Base-by-base conservation (phyloP, 2,888 invertebrate species). In the Mimachlamys varia region DNA sequence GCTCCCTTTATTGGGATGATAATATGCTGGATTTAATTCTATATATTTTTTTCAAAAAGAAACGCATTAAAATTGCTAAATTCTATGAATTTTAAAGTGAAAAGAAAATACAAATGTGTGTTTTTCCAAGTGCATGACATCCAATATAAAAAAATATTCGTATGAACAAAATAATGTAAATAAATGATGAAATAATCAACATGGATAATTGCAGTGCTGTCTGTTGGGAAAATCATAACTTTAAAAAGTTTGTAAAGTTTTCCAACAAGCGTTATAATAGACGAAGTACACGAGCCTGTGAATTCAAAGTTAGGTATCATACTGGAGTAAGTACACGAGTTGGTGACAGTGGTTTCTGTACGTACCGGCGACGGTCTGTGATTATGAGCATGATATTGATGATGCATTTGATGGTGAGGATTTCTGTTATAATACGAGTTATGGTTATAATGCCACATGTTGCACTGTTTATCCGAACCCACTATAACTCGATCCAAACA, bases 371-470 rank as follows among this genome's bases (percentile, higher is more conserved):
- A 76, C 33, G 76, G 76, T 33, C 76, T 76, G 22, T 76, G 76
- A 33, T 76, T 76, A 15, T 76, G 76, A 76, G 76, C 76, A 76
- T 76, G 76, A 76, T 76, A 76, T 76, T 27, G 76, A 76, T 76
- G 76, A 76, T 76, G 76, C 76, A 76, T 76, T 76, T 76, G 76
- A 76, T 76, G 76, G 33, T 76, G 76, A 12, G 76, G 33, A 15
- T 76, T 76, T 76, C 76, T 27, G 76, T 76, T 76, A 27, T 76
- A 76, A 33, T 76, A 76, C 27, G 76, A 76, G 13, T 76, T 76
- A 76, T 76, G 76, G 17, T 76, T 76, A 76, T 76, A 76, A 76
- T 76, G 76, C 76, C 76, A 76, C 76, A 76, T 76, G 76, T 76
- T 76, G 76, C 76, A 58, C 22, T 19, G n/a, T 58, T 76, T 33